Evolutionary conservation across 2,797 vertebrate genomes (phyloP), one percentile per base, ranked within the genome.

Genomic region (Nannoperca australis): DNA sequence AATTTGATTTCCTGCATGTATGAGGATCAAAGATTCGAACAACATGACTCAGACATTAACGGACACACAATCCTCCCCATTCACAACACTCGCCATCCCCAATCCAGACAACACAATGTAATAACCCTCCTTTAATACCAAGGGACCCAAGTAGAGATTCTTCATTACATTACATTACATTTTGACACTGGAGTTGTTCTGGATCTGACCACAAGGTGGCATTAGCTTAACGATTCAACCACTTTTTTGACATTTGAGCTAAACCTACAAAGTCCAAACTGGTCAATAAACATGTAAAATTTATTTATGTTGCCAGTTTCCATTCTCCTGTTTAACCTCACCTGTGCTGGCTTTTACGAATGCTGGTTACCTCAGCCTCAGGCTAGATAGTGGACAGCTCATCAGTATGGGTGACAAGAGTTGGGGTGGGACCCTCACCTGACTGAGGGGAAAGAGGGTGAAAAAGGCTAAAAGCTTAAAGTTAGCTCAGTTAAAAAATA

Each of bases 401-500:
- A 86, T 91, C 73, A 69, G 55, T 82, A 82, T 85, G 79, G 51
- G 49, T 76, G 62, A 73, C 79, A 56, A 17, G 56, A 61, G 40
- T 7, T 56, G 18, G 67, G 63, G 61, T 62, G 50, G 73, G 56
- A 78, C 83, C 70, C 76, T 82, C 60, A 64, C 17, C 20, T 44
- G 10, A 64, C 68, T 73, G 74, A 75, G 54, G 64, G 72, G 17
- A 72, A 81, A 62, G 70, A 58, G 22, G 70, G 70, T 74, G 66
- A 58, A 82, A 73, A 76, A 83, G 75, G 80, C 83, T 77, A 69
- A 85, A 78, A 83, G 73, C 73, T 85, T 86, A 78, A 78, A 73
- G 60, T 81, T 62, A 51, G 71, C 67, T 70, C 13, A 70, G 70
- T 61, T 40, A 70, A 66, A 66, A 36, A 81, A 83, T 83, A 78